A percentile compares a stretch with the other conserved stretches of the same genome.
These are phyloP conservation scores for Nasonia giraulti DNA, from an alignment of 1,140 invertebrate genomes.

Conservation along the genomic window DNA sequence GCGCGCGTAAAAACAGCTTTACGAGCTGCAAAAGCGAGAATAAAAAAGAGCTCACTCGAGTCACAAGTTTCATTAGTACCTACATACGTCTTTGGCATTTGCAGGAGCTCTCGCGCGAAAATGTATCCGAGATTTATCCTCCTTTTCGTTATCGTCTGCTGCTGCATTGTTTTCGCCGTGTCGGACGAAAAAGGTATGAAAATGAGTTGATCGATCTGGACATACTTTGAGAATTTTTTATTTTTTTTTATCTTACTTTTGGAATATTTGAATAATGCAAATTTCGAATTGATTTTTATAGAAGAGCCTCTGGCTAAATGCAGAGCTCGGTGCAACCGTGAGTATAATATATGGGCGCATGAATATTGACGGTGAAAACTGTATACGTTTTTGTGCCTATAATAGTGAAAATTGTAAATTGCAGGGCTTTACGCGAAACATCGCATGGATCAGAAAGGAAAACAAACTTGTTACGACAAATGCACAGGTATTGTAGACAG, in stretches of 20 bases:
- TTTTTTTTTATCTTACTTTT: background rate
- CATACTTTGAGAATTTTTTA: background rate
- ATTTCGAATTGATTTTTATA: background rate
- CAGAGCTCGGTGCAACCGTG: background rate
- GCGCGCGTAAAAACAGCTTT: background rate
- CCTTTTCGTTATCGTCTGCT: background rate
- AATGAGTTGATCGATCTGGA: background rate
- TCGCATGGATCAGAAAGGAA: background rate
- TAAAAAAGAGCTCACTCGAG: background rate
- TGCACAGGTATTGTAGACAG: constrained; percentile 10
- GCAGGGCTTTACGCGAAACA: constrained; percentile 14
- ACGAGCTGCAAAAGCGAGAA: background rate
- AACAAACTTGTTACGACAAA: constrained; percentile 9
- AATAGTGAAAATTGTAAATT: background rate
- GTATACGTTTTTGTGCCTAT: background rate
- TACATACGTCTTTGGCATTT: background rate
- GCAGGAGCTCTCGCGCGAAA: background rate
- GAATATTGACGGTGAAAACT: background rate
- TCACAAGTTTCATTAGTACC: background rate
- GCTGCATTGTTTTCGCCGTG: background rate
- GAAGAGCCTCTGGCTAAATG: background rate
- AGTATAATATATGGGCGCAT: background rate
- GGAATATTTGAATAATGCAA: background rate
- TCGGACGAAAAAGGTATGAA: background rate
- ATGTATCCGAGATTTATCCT: background rate